These are phyloP conservation scores for Doryteuthis pealeii DNA, from an alignment of 1,140 invertebrate genomes.

Conservation along the genomic window DNA sequence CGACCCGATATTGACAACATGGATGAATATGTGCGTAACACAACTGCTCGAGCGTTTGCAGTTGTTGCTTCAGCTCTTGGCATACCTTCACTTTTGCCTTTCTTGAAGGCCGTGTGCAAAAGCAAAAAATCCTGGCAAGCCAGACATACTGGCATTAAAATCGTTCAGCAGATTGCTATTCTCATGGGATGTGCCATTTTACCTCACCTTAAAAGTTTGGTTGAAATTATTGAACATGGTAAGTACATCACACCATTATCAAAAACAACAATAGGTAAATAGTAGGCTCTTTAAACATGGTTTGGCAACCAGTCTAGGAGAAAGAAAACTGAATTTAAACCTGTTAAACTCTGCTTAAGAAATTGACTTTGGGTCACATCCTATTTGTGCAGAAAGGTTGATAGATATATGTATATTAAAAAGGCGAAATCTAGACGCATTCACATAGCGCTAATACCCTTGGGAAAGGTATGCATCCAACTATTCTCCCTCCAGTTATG, in stretches of 20 bases:
- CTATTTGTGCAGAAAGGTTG: no score
- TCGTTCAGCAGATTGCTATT: conserved; percentile 99
- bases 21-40: conserved; percentile 99
- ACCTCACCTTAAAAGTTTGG: conserved; percentile 95
- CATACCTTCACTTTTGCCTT: conserved; percentile 95
- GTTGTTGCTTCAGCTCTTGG: conserved; percentile 98
- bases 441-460: no score
- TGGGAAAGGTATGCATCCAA: no score
- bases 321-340: no score
- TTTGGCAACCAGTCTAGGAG: no score
- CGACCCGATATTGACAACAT: conserved; percentile 99
- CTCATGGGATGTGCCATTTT: conserved; percentile 99
- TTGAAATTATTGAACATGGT: conserved; percentile 99
- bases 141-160: conserved; percentile 98
- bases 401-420: no score
- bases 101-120: conserved; percentile 98
- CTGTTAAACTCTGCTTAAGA: no score
- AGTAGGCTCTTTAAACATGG: no score
- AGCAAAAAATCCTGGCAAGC: conserved; percentile 99
- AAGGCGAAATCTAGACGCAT: no score
- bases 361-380: no score
- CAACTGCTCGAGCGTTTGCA: conserved; percentile 97
- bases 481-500: no score
- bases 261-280: no score
- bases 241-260: conserved; percentile 42